Conservation (phyloP, 2,888 invertebrate genomes). For the Drosophila siamana region DNA sequence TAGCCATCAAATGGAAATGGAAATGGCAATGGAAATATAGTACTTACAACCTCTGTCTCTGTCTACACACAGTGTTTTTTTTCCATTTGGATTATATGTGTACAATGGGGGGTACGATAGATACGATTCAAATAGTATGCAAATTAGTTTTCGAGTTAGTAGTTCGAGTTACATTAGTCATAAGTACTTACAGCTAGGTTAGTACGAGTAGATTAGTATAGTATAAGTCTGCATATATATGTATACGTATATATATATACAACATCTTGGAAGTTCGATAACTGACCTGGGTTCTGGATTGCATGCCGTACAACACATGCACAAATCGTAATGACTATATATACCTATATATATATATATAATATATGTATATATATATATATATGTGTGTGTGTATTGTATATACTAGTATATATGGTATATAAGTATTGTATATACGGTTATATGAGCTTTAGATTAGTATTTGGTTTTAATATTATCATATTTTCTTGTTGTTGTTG, state of each 20-base stretch:
- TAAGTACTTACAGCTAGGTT: slow-evolving; percentile 57
- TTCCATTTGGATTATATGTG: too few relatives aligned
- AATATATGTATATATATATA: neutral
- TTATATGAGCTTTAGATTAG: slow-evolving; percentile 61
- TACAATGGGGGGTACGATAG: slow-evolving; percentile 39
- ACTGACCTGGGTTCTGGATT: slow-evolving; percentile 76
- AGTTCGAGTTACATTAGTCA: slow-evolving; percentile 62
- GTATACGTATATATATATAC: slow-evolving; percentile 45
- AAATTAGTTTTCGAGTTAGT: slow-evolving; percentile 59
- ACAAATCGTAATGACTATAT: slow-evolving; percentile 59
- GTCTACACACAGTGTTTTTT: slow-evolving; percentile 30
- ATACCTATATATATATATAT: slow-evolving; percentile 32
- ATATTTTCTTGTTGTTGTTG: too few relatives aligned
- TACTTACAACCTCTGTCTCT: slow-evolving; percentile 61
- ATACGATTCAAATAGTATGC: slow-evolving; percentile 56
- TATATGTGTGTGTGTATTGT: slow-evolving; percentile 7
- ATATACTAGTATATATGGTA: slow-evolving; percentile 24
- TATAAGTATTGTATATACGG: slow-evolving; percentile 48
- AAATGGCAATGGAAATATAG: slow-evolving; percentile 34
- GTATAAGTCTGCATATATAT: slow-evolving; percentile 44
- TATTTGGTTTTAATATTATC: slow-evolving; percentile 26
- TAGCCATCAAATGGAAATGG: slow-evolving; percentile 9
- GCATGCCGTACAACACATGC: slow-evolving; percentile 70
- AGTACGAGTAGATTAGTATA: slow-evolving; percentile 22
- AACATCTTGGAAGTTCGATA: slow-evolving; percentile 76